phyloP scores from a whole-genome alignment of 2,797 vertebrate genomes.

The Alectoris magna region DNA sequence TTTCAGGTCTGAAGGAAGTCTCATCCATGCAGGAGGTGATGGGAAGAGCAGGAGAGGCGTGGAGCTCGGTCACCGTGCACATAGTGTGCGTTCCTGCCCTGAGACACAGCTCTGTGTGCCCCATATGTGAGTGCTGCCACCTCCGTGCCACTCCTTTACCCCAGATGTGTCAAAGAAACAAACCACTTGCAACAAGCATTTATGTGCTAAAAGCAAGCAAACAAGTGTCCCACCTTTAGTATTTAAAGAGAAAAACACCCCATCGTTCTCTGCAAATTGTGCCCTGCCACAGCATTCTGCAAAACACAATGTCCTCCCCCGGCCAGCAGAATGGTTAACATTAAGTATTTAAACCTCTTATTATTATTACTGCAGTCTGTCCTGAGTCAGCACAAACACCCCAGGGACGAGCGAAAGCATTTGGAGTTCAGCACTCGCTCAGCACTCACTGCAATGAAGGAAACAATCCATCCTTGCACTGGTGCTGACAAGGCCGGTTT shows the following conservation, averaged over 20 bases:
- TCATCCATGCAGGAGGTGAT: background rate
- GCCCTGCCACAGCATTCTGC: background rate
- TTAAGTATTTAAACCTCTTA: background rate
- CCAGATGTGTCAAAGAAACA: background rate
- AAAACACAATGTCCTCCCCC: background rate
- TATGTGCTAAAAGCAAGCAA: background rate
- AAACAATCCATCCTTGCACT: slow-evolving; percentile 28
- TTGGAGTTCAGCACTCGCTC: slow-evolving; percentile 1
- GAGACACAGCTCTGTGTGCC: background rate
- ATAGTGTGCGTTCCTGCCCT: background rate
- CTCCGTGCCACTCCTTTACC: background rate
- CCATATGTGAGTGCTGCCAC: background rate
- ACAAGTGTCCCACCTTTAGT: background rate
- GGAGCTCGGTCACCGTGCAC: background rate
- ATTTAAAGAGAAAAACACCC: too few relatives aligned
- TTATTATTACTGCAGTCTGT: background rate
- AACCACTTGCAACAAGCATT: background rate
- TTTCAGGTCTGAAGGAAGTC: background rate
- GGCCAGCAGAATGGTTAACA: background rate
- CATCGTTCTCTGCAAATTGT: too few relatives aligned
- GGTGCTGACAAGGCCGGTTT: slow-evolving; percentile 14
- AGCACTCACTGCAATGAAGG: slow-evolving; percentile 13
- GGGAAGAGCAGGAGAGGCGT: background rate
- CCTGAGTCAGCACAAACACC: slow-evolving; percentile 36
- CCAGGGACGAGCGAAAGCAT: slow-evolving; percentile 1